Conservation (phyloP, 2,797 vertebrate species). For the Anguilla megastoma region DNA sequence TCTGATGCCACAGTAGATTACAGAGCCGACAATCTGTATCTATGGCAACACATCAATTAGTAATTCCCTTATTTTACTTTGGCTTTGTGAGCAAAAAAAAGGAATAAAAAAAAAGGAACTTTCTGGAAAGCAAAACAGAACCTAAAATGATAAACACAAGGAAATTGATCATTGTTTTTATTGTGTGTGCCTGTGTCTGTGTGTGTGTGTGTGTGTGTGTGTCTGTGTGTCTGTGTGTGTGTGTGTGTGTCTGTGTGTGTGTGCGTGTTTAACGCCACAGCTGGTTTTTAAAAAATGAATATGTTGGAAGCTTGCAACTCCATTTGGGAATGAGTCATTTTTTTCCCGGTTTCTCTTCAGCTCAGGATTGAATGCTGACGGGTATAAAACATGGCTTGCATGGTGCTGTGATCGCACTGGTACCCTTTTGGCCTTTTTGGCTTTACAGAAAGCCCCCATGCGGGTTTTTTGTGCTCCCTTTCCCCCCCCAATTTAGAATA, state of each 20-base stretch:
- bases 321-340: constrained; percentile 26
- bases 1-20: constrained; percentile 13
- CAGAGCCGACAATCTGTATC: constrained; percentile 32
- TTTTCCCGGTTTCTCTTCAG: constrained; percentile 21
- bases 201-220: too few relatives aligned
- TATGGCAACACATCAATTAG: constrained; percentile 47
- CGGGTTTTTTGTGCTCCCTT: not conserved
- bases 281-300: not conserved
- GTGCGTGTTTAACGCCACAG: not conserved
- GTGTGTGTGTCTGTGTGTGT: too few relatives aligned
- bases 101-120: not conserved
- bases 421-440: not conserved
- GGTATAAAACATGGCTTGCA: constrained; percentile 40
- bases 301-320: not conserved
- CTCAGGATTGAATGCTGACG: constrained; percentile 44
- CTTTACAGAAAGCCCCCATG: not conserved
- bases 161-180: constrained; percentile 24
- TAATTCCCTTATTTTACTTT: constrained; percentile 29
- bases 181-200: not conserved
- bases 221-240: too few relatives aligned
- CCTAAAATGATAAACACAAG: constrained; percentile 6
- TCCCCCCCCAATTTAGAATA: not conserved
- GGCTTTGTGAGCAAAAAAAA: constrained; percentile 20
- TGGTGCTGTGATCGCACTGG: not conserved
- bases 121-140: constrained; percentile 17